Base-by-base conservation (phyloP, 2,888 invertebrate genomes). In the Agrochola lychnidis region DNA sequence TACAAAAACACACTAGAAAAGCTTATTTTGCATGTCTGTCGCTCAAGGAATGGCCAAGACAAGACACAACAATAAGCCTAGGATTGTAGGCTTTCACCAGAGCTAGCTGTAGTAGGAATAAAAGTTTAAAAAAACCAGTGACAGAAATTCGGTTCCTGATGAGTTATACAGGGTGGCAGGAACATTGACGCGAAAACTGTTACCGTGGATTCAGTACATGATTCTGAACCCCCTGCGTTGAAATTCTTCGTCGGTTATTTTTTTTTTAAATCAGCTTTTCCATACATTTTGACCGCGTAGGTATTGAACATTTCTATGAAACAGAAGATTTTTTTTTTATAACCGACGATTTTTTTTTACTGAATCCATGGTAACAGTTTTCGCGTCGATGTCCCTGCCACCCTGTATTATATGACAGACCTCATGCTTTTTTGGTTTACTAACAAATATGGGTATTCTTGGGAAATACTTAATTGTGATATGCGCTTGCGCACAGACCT, bases 381-480 rank as follows among this genome's bases (percentile, higher is more conserved):
- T n/a, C n/a, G n/a, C n/a, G n/a, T n/a, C n/a, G n/a, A n/a, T n/a
- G n/a, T n/a, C n/a, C n/a, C n/a, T n/a, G n/a, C n/a, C n/a, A n/a
- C n/a, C n/a, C n/a, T n/a, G n/a, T 42, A 42, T 36, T 61, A 19
- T 36, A 40, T 45, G 56, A 42, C 45, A n/a, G 14, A 36, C 6
- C 22, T 2, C 70, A 78, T 36, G 12, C 19, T 57, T 16, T 78
- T 57, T 61, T 78, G 3, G 16, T 9, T 53, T 12, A 4, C 7
- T 14, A 22, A 19, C n/a, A 61, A 51, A 14, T 53, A 9, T 22
- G 16, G 19, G 30, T 30, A 57, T 14, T 51, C 57, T 6, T 16
- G 36, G 7, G 22, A 14, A 42, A 51, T 51, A 19, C 51, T 51
- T 51, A 19, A 19, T 51, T 30, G n/a, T 57, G 19, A 42, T 9